phyloP scores from a whole-genome alignment of 2,797 vertebrate species.

The Oryzias sinensis region DNA sequence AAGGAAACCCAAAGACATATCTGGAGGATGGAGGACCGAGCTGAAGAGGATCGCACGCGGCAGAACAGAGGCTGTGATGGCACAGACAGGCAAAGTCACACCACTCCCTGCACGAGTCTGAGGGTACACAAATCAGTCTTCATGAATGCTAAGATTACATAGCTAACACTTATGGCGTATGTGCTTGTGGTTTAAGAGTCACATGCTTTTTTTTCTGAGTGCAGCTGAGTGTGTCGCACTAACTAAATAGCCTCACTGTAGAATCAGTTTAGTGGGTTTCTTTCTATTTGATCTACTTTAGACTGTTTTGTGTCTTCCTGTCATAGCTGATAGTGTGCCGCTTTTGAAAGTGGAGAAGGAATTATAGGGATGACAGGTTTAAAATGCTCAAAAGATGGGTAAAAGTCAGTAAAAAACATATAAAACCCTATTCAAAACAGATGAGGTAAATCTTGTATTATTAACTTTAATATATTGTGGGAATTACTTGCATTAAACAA shows the following conservation, averaged over 20 bases:
- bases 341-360: no score
- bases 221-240: slow-evolving; percentile 1
- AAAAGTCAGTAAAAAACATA: no score
- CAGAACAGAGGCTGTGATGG: slow-evolving; percentile 56
- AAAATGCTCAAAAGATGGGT: no score
- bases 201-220: slow-evolving; percentile 26
- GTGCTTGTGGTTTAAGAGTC: slow-evolving; percentile 18
- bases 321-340: no score
- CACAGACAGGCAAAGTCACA: slow-evolving; percentile 18
- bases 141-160: slow-evolving; percentile 2
- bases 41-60: slow-evolving; percentile 43
- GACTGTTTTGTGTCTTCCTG: no score
- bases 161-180: slow-evolving; percentile 4
- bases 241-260: slow-evolving; percentile 29
- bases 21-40: slow-evolving; percentile 63
- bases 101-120: slow-evolving; percentile 58
- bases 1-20: slow-evolving; percentile 47
- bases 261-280: slow-evolving; percentile 15
- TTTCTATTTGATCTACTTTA: neutral
- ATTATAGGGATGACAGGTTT: no score
- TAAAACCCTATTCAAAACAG: no score
- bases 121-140: slow-evolving; percentile 54
- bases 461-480: no score
- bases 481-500: no score
- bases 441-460: no score